Evolutionary conservation across 2,888 invertebrate genomes (phyloP).

Genomic region (Sturmia bella): DNA sequence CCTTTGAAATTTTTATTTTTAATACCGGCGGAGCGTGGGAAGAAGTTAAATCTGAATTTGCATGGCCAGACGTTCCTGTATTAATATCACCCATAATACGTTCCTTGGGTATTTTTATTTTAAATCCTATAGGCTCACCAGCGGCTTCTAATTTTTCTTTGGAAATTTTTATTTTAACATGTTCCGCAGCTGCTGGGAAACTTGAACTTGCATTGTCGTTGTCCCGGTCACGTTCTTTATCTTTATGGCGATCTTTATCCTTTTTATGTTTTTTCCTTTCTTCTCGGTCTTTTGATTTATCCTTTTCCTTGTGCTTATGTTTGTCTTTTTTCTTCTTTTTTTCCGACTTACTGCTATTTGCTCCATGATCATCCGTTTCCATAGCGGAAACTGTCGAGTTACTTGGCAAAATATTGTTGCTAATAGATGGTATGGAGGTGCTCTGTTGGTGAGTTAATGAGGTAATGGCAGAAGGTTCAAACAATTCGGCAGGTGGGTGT

Average conservation of each 20-base stretch:
- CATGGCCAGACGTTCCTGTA: constrained; percentile 67
- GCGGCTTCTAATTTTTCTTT: constrained; percentile 83
- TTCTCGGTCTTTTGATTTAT: constrained; percentile 85
- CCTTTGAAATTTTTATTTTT: constrained; percentile 92
- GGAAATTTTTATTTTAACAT: constrained; percentile 84
- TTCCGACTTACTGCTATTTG: constrained; percentile 74
- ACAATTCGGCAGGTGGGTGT: constrained; percentile 78
- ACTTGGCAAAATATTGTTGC: constrained; percentile 47
- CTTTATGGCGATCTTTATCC: constrained; percentile 83
- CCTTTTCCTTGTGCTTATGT: constrained; percentile 90
- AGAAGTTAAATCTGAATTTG: constrained; percentile 28
- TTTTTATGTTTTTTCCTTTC: constrained; percentile 89
- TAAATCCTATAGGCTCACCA: constrained; percentile 83
- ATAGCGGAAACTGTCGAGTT: constrained; percentile 57
- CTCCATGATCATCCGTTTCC: constrained; percentile 57
- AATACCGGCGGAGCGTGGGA: constrained; percentile 82
- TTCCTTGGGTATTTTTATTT: constrained; percentile 92
- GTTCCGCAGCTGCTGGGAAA: constrained; percentile 68
- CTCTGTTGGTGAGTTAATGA: constrained; percentile 82
- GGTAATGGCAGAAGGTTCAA: constrained; percentile 75
- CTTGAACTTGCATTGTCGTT: constrained; percentile 49
- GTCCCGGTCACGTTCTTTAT: constrained; percentile 77
- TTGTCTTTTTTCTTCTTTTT: constrained; percentile 90
- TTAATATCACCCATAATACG: constrained; percentile 84
- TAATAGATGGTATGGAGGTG: constrained; percentile 77